These are phyloP conservation scores for Hippocampus barbouri DNA, from an alignment of 2,113 vertebrate species.

Conservation along the genomic window DNA sequence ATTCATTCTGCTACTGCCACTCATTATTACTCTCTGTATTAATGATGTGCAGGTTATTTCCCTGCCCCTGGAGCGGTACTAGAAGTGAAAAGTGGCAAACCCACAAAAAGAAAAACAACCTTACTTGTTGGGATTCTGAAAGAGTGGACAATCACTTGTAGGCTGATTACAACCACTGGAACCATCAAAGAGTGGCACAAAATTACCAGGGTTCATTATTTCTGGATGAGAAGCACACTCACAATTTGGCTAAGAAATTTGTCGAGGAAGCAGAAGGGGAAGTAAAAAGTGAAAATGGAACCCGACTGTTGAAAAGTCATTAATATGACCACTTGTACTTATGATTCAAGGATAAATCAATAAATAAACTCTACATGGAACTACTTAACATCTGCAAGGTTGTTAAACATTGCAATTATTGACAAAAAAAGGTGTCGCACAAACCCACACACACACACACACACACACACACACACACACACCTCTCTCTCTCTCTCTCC, in stretches of 20 bases:
- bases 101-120: background rate
- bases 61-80: slow-evolving; percentile 1
- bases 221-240: background rate
- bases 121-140: background rate
- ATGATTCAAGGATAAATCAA: too few relatives aligned
- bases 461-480: background rate
- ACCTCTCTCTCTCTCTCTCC: too few relatives aligned
- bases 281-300: background rate
- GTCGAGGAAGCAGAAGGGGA: background rate
- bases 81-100: background rate
- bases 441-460: too few relatives aligned
- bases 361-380: too few relatives aligned
- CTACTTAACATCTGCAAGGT: background rate
- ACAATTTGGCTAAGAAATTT: background rate
- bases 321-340: background rate
- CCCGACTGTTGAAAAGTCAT: background rate
- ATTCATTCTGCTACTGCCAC: slow-evolving; percentile 5
- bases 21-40: slow-evolving; percentile 7
- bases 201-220: background rate
- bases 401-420: background rate
- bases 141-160: background rate
- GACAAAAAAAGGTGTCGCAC: too few relatives aligned
- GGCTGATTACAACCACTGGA: background rate
- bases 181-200: background rate
- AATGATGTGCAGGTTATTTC: slow-evolving; percentile 12